A percentile compares a stretch with the other conserved stretches of the same genome.
Conservation (phyloP, 2,113 vertebrate species). For the Urocynchramus pylzowi region DNA sequence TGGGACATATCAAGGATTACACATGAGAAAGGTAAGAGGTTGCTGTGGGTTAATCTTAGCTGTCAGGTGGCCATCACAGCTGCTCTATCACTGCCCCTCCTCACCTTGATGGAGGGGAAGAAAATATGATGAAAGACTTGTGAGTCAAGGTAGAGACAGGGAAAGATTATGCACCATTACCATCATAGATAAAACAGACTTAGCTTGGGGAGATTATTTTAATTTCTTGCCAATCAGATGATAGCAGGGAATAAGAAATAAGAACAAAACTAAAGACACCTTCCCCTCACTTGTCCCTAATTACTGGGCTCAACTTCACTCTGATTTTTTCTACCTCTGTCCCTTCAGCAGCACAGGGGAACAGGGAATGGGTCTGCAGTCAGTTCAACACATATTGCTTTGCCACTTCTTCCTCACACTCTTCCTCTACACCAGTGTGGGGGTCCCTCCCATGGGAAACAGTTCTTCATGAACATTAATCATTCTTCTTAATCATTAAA, state of each 20-base stretch:
- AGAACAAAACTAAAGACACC: neutral
- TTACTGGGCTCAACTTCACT: neutral
- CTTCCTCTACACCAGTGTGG: neutral
- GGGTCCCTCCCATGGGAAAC: too few relatives aligned
- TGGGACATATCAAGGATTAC: neutral
- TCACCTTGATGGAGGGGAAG: neutral
- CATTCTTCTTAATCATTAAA: too few relatives aligned
- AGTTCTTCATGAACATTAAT: neutral
- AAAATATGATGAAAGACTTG: neutral
- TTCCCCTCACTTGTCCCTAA: neutral
- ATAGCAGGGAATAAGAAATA: neutral
- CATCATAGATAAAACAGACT: neutral
- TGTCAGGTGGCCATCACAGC: neutral
- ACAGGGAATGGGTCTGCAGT: neutral
- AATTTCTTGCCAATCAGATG: neutral
- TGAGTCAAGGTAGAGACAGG: neutral
- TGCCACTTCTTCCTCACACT: neutral
- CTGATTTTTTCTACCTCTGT: neutral
- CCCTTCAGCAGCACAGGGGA: fast-evolving
- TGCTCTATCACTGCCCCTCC: fast-evolving
- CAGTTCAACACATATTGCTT: neutral
- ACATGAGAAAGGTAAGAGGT: neutral
- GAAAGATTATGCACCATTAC: neutral
- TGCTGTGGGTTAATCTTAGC: neutral
- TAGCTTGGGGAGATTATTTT: neutral